Base-by-base conservation (phyloP, 2,888 invertebrate species). In the Agrilus cyanescens region DNA sequence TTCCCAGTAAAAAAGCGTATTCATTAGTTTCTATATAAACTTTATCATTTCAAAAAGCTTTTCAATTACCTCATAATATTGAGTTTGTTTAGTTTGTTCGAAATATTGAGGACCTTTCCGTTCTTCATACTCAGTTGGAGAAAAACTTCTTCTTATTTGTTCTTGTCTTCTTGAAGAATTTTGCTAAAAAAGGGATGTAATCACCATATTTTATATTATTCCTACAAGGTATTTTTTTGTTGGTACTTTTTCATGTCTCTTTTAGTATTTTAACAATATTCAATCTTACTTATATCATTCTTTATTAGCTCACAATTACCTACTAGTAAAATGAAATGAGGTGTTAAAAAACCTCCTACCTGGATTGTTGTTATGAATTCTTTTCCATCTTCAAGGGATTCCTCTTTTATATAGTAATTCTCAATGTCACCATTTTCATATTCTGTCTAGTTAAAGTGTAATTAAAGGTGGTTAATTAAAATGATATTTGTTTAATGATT, bases 371-470 rank as follows among this genome's bases (percentile, higher is more conserved):
- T 61, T 32, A 63, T 60, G 51, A 55, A 62, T 30, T 61, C 65
- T 30, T 58, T 57, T 41, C 57, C 54, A 40, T 63, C 64, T 4
- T 57, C 57, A 4, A 51, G 53, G 37, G 58, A 56, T 37, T 65
- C 64, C 38, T 60, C 58, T 39, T 48, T 54, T 15, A 58, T 56
- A 47, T 63, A 65, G 43, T 55, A 53, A 43, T 64, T 64, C 48
- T 61, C 65, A 33, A 56, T 61, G 44, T 64, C 66, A 48, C 64
- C 65, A 25, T 56, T 46, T 38, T 65, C 65, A 53, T 59, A 61
- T 46, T 65, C 65, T 43, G 62, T 56, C 59, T 63, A 53, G 50
- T 58, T 50, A 45, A 52, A 34, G 49, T 44, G 45, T 35, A 41
- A 43, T 48, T 49, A 46, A 40, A 38, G 31, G 35, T 32, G 43